Conservation (phyloP, 2,888 invertebrate genomes). For the Luffia ferchaultella region DNA sequence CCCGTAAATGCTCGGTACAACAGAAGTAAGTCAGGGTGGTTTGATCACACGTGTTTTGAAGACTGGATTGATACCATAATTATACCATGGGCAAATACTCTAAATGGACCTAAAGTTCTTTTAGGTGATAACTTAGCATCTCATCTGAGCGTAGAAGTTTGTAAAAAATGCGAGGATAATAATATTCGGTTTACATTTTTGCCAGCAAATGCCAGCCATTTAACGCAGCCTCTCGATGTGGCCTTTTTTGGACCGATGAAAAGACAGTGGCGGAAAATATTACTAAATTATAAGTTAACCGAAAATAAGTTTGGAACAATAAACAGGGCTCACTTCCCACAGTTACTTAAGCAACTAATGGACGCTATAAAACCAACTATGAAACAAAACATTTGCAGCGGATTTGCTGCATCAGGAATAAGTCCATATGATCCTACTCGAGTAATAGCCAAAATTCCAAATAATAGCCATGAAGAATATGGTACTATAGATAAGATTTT, state of each 20-base stretch:
- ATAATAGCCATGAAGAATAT: neutral
- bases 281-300: too few species aligned
- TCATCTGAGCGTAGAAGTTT: constrained; percentile 6
- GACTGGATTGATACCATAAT: constrained; percentile 16
- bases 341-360: constrained; percentile 9
- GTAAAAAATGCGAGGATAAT: constrained; percentile 7
- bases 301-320: too few species aligned
- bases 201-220: too few species aligned
- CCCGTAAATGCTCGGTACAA: constrained; percentile 14
- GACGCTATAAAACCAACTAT: constrained; percentile 9
- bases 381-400: constrained; percentile 10
- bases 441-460: constrained; percentile 4
- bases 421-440: constrained; percentile 12
- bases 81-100: constrained; percentile 13
- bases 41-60: constrained; percentile 15
- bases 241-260: too few species aligned
- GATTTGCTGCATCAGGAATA: constrained; percentile 9
- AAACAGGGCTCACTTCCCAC: constrained; percentile 6
- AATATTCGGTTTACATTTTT: constrained; percentile 11
- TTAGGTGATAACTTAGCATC: constrained; percentile 13
- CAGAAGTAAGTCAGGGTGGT: constrained; percentile 17
- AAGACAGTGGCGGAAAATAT: too few species aligned
- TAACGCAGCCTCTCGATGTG: too few species aligned
- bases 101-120: constrained; percentile 12
- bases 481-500: neutral